These are phyloP conservation scores for Stichodactyla helianthus DNA, from an alignment of 64 coral and sea anemone genomes.

Conservation along the genomic window DNA sequence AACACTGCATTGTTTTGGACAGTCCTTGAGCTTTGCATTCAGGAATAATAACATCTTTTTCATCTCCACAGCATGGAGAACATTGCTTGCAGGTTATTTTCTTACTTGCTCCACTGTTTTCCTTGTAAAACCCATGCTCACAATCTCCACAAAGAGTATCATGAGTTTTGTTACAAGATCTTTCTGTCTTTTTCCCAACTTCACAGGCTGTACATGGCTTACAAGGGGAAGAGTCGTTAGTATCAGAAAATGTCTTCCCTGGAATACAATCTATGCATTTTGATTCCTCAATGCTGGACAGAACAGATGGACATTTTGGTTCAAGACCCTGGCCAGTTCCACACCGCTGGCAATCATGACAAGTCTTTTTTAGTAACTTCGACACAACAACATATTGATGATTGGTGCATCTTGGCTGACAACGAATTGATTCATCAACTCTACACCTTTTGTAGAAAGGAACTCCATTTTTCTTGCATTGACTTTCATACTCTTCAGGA, in stretches of 20 bases:
- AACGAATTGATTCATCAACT: not conserved
- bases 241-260: slow-evolving; percentile 36
- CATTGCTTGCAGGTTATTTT: slow-evolving; percentile 29
- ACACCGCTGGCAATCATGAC: not conserved
- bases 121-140: slow-evolving; percentile 35
- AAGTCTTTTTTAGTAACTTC: not conserved
- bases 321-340: slow-evolving; percentile 12
- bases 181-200: slow-evolving; percentile 31
- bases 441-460: slow-evolving; percentile 42
- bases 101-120: not conserved
- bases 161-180: slow-evolving; percentile 34
- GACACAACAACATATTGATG: slow-evolving; percentile 35
- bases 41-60: slow-evolving; percentile 13
- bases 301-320: slow-evolving; percentile 30
- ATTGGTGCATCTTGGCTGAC: slow-evolving; percentile 32
- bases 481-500: not conserved
- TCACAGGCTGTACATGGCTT: slow-evolving; percentile 31
- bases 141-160: slow-evolving; percentile 53
- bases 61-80: slow-evolving; percentile 45
- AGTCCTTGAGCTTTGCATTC: slow-evolving; percentile 38
- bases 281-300: not conserved
- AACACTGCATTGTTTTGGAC: slow-evolving; percentile 30
- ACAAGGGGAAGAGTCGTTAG: not conserved
- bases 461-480: not conserved
- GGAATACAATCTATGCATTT: slow-evolving; percentile 22